Evolutionary conservation across 2,113 vertebrate species (phyloP).

Genomic region (Penelope pileata): DNA sequence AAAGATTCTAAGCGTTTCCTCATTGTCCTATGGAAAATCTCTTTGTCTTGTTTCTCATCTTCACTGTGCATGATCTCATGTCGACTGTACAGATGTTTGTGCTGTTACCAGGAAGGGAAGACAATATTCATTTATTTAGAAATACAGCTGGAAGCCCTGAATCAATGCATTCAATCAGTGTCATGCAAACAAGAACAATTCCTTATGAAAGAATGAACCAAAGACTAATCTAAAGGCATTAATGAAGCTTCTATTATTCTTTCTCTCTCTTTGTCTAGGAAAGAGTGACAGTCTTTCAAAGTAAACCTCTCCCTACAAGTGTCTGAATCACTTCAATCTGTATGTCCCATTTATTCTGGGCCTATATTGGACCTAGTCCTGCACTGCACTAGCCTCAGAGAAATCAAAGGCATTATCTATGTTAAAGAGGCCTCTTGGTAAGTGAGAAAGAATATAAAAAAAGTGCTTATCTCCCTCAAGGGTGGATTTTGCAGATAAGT

Average conservation of each 20-base stretch:
- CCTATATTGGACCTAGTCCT: not conserved
- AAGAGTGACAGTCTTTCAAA: not conserved
- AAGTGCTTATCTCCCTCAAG: not conserved
- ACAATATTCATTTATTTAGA: conserved; percentile 30
- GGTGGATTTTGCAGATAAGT: not conserved
- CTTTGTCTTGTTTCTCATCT: conserved; percentile 88
- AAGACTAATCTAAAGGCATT: not conserved
- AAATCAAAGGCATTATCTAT: not conserved
- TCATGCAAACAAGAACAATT: not conserved
- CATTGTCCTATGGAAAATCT: conserved; percentile 98
- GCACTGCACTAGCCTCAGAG: not conserved
- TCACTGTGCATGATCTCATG: conserved; percentile 85
- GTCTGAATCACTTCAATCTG: not conserved
- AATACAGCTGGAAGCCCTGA: not conserved
- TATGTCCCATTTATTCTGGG: not conserved
- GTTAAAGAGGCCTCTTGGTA: not conserved
- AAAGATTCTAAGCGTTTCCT: conserved; percentile 93
- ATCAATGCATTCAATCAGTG: not conserved
- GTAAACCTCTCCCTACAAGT: not conserved
- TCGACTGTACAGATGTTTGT: conserved; percentile 91
- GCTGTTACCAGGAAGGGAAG: conserved; percentile 72
- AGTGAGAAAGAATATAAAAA: not conserved
- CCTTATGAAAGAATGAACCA: not conserved
- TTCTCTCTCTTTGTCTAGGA: not conserved
- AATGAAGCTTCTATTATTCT: not conserved